Evolutionary conservation across 2,113 vertebrate species (phyloP), one percentile per base, ranked within the genome.

Genomic region (Mesitornis unicolor): DNA sequence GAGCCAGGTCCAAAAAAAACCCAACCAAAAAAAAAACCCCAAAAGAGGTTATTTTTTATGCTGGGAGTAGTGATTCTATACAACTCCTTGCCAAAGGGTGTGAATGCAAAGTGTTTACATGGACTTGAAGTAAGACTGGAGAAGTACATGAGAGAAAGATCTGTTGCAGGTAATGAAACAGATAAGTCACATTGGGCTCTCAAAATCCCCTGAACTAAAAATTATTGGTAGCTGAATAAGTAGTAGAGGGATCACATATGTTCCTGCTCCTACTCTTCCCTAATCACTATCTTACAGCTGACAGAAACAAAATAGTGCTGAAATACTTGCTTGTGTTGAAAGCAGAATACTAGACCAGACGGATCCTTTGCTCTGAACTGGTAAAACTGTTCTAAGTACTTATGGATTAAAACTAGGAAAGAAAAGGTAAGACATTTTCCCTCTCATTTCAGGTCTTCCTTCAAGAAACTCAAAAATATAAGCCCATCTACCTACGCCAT

Each of bases 1-100:
- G 25, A 50, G 19, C 3, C 69, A 65, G 20, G 35, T 61, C 65
- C 26, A 91, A 80, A 88, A 45, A 76, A 75, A 33, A 16, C 45
- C 2, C 40, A 73, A 38, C 0, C 48, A 70, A 69, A 3, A 2
- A 40, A 53, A 36, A 70, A 54, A 43, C 0, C 0, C 2, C 50
- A 68, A 68, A 61, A 45, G 7, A 78, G 19, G 14, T 25, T 26
- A 7, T 38, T 76, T 81, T 65, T 65, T 48, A 77, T 33, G 40
- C 69, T 60, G 17, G 31, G 38, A 85, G 31, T n/a, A 81, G 33
- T 45, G 61, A 61, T 71, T 45, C 75, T 54, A 28, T 26, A 33
- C 9, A 77, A 65, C 4, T 65, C 63, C 24, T 65, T 71, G 43
- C 19, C 68, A 70, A 59, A 70, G 35, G 29, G 64, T 45, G 40